Evolutionary conservation across 2,888 invertebrate species (phyloP), one percentile per base, ranked within the genome.

Genomic region (Lithophane leautieri): DNA sequence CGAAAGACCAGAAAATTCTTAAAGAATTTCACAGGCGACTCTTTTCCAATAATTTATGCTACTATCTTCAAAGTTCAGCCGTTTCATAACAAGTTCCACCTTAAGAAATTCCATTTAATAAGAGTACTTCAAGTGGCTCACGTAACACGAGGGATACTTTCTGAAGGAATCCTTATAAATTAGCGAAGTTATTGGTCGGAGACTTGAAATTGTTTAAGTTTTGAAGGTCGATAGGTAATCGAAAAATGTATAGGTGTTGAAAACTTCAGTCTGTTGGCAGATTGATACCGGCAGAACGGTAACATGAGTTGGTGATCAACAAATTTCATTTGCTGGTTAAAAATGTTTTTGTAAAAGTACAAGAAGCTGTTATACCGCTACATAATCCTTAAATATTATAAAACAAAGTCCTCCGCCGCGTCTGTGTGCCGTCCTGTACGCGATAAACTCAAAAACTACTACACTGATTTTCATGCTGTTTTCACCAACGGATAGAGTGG

Each of bases 31-130:
- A 25, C 42, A 16, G 12, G 25, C 47, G 63, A 72, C 70, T 62
- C 52, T 81, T 84, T 66, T 28, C 61, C 54, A 56, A 81, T 81
- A 76, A 84, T 78, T 84, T 70, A 82, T 73, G 42, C 54, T 34
- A 78, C 67, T 50, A 73, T 78, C 65, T 73, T 44, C 61, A 69
- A 82, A 76, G 58, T 85, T 85, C 62, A 69, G 66, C 44, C 56
- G 71, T 76, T 76, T 82, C 52, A 28, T 85, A 82, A 75, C 75
- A 78, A 85, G 73, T 82, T 78, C 67, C 7, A 78, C 67, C 75
- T 82, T 73, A 47, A 71, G 76, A 71, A 71, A 72, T 83, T 85
- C 68, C 42, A 61, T 77, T 83, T 81, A 73, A 81, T 81, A 76
- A 84, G 73, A 73, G 68, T 65, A 4, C 56, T 73, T 73, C 67